Evolutionary conservation across 2,797 vertebrate genomes (phyloP).

Genomic region (Aulostomus chinensis): DNA sequence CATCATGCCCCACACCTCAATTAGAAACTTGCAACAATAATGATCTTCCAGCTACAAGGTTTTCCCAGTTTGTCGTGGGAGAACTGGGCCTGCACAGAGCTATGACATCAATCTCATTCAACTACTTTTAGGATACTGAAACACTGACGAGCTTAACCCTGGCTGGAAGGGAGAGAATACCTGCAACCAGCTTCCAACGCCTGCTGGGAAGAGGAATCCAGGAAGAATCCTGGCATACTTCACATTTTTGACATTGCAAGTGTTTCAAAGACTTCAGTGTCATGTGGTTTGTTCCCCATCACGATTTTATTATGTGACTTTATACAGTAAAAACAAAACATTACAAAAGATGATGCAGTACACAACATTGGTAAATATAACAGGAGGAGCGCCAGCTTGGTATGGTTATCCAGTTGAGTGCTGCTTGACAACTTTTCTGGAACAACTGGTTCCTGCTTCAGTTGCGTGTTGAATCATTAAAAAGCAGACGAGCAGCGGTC

Average conservation of each 20-base stretch:
- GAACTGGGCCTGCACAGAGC: neutral
- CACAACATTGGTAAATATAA: constrained; percentile 88
- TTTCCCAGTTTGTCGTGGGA: neutral
- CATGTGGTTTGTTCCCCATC: constrained; percentile 50
- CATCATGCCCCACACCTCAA: no score
- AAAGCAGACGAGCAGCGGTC: constrained; percentile 21
- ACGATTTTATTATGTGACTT: constrained; percentile 81
- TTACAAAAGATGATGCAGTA: constrained; percentile 84
- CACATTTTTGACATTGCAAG: no score
- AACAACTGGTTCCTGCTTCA: constrained; percentile 1
- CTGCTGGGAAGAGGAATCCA: neutral
- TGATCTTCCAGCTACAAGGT: no score
- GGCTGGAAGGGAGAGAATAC: neutral
- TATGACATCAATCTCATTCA: neutral
- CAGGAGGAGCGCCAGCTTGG: constrained; percentile 61
- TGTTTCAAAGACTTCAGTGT: neutral
- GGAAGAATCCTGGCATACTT: no score
- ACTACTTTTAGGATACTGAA: neutral
- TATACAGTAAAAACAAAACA: constrained; percentile 73
- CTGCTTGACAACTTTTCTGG: constrained; percentile 30
- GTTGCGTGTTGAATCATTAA: constrained; percentile 1
- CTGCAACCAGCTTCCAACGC: neutral
- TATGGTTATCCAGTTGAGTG: constrained; percentile 9
- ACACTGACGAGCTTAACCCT: neutral
- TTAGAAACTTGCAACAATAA: no score